phyloP scores from a whole-genome alignment of 2,113 vertebrate genomes.

The Haliaeetus leucogaster region DNA sequence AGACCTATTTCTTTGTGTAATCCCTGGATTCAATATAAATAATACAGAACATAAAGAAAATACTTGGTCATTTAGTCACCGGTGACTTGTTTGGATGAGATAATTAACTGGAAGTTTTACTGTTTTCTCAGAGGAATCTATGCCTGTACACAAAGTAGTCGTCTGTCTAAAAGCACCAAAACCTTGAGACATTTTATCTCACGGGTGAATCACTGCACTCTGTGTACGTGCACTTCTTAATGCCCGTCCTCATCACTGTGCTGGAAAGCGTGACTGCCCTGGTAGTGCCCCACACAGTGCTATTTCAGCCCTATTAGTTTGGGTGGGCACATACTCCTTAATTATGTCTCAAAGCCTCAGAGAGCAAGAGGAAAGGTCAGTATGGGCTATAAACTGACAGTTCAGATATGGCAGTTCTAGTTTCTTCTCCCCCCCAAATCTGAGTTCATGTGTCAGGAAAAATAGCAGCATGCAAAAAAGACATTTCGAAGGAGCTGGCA shows the following conservation, averaged over 20 bases:
- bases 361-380: background rate
- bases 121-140: background rate
- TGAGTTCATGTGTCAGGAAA: background rate
- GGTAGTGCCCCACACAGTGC: fast-evolving
- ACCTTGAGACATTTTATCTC: background rate
- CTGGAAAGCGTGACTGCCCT: background rate
- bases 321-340: background rate
- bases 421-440: background rate
- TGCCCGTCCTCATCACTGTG: fast-evolving
- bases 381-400: background rate
- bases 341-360: background rate
- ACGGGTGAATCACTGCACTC: background rate
- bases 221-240: fast-evolving
- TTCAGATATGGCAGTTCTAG: background rate
- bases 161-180: background rate
- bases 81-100: background rate
- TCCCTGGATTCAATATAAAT: background rate
- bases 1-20: background rate
- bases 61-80: background rate
- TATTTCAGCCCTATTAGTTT: background rate
- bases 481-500: background rate
- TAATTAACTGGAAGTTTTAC: background rate
- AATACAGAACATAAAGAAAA: background rate
- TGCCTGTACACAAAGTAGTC: background rate
- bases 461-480: fast-evolving